A percentile compares a stretch with the other conserved stretches of the same genome.
Evolutionary conservation across 2,888 invertebrate species (phyloP).

Genomic region (Melitaea athalia): DNA sequence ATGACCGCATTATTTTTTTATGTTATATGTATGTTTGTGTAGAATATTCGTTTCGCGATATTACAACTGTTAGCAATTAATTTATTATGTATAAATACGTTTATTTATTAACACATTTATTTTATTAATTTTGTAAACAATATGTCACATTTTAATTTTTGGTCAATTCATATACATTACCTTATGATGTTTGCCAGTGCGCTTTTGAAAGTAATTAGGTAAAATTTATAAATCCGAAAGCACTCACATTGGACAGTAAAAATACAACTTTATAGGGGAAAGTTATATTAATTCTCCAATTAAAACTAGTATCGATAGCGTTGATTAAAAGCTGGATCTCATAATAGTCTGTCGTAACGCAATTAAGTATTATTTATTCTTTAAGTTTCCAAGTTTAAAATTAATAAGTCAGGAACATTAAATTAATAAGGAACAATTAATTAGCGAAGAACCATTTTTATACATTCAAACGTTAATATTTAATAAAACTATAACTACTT

Average conservation of each 20-base stretch:
- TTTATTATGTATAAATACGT: too few species aligned
- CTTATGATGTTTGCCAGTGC: constrained; percentile 23
- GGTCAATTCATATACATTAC: constrained; percentile 16
- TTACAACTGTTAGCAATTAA: too few species aligned
- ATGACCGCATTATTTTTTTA: too few species aligned
- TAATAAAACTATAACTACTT: too few species aligned
- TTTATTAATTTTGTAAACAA: neutral
- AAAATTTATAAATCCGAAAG: neutral
- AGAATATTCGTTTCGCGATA: too few species aligned
- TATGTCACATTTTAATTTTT: neutral
- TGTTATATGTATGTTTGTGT: too few species aligned
- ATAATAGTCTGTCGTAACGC: neutral
- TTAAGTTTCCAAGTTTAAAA: too few species aligned
- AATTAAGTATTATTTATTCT: neutral
- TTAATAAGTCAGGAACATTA: too few species aligned
- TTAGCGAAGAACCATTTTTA: too few species aligned
- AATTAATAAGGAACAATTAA: too few species aligned
- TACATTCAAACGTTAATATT: too few species aligned
- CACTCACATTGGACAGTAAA: neutral
- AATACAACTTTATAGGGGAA: neutral
- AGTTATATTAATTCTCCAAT: too few species aligned
- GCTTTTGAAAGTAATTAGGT: constrained; percentile 25
- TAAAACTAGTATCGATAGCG: neutral
- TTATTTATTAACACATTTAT: neutral
- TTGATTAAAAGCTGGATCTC: neutral